phyloP scores from a whole-genome alignment of 1,140 invertebrate genomes.

The Atopsyche davidsoni region DNA sequence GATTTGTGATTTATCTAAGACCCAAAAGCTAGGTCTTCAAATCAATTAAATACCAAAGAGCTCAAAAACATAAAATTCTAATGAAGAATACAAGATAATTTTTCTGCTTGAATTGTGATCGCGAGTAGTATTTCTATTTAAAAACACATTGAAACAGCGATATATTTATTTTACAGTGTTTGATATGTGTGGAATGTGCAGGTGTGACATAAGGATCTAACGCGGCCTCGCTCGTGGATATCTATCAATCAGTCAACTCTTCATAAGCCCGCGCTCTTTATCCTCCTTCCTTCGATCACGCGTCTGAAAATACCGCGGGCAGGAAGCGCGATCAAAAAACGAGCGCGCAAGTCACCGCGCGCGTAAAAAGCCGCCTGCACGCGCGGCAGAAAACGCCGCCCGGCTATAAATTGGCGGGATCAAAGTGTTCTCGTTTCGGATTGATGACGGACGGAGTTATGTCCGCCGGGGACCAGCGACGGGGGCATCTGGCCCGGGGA shows the following conservation, averaged over 20 bases:
- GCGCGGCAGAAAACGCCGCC: conserved; percentile 18
- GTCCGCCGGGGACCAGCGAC: conserved; percentile 2
- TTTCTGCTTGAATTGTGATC: too few species aligned
- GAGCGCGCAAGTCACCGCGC: conserved; percentile 12
- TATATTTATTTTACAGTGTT: too few species aligned
- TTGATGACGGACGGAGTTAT: conserved; percentile 30
- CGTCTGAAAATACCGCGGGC: too few species aligned
- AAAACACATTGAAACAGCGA: too few species aligned
- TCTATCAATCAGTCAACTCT: neutral
- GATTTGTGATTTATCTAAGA: too few species aligned
- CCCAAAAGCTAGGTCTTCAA: too few species aligned
- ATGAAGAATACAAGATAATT: too few species aligned
- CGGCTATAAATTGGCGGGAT: conserved; percentile 30
- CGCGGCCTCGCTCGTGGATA: neutral
- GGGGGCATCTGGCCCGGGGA: conserved; percentile 13
- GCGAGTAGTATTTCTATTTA: too few species aligned
- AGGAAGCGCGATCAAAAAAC: conserved; percentile 12
- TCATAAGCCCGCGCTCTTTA: neutral
- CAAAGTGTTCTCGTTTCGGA: conserved; percentile 30
- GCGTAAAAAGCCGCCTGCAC: conserved; percentile 10
- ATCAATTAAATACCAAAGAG: too few species aligned
- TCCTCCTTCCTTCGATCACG: neutral
- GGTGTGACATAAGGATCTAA: neutral
- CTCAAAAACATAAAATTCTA: too few species aligned
- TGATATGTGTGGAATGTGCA: too few species aligned